Evolutionary conservation across 2,113 vertebrate genomes (phyloP).

Genomic region (Actenoides lindsayi): DNA sequence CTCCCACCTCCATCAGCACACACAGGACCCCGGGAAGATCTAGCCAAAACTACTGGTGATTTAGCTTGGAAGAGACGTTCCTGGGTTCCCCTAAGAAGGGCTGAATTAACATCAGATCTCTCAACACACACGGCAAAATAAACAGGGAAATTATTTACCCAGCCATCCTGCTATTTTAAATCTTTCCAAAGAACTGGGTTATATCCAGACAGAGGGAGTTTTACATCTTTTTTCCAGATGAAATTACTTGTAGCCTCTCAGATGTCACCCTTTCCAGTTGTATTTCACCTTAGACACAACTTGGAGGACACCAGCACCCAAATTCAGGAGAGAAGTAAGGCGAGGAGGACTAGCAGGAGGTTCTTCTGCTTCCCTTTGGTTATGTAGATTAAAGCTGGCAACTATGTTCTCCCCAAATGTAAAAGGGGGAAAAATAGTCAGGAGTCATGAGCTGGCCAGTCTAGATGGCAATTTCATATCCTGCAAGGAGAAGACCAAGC

Average conservation of each 20-base stretch:
- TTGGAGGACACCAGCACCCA: background rate
- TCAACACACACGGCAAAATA: constrained; percentile 26
- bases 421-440: background rate
- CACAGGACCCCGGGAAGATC: background rate
- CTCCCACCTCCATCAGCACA: background rate
- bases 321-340: background rate
- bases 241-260: background rate
- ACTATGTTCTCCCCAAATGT: background rate
- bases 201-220: background rate
- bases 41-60: background rate
- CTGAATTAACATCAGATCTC: constrained; percentile 41
- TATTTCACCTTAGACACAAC: background rate
- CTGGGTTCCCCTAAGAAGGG: constrained; percentile 10
- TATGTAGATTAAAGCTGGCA: rapidly evolving
- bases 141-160: background rate
- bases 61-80: background rate
- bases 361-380: background rate
- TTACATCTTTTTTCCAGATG: background rate
- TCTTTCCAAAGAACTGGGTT: background rate
- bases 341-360: rapidly evolving
- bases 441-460: background rate
- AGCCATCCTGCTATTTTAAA: background rate
- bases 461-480: background rate
- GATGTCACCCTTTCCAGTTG: background rate
- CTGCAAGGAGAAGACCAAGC: background rate